Conservation (phyloP, 2,113 vertebrate genomes). For the Lamprologus speciosus region DNA sequence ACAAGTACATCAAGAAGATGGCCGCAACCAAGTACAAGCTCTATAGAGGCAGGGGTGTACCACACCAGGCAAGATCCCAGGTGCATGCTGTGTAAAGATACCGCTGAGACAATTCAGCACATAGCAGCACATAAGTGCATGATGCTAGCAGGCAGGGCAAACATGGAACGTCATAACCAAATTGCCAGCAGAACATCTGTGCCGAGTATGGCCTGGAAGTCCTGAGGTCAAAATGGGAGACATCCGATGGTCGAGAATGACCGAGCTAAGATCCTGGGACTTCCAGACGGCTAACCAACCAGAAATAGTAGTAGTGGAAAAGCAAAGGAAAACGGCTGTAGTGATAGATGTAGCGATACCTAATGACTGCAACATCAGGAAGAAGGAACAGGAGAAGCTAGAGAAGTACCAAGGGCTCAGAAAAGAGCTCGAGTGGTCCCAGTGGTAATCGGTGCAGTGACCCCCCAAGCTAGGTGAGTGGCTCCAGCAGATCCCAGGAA, state of each 20-base stretch:
- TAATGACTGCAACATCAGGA: not conserved
- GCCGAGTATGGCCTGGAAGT: not conserved
- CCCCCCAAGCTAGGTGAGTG: not conserved
- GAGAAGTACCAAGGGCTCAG: not conserved
- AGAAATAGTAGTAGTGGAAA: not conserved
- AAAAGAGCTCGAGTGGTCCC: not conserved
- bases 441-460: not conserved
- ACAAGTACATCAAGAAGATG: not conserved
- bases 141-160: not conserved
- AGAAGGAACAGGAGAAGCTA: not conserved
- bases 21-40: not conserved
- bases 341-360: not conserved
- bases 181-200: not conserved
- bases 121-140: not conserved
- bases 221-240: not conserved
- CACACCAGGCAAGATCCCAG: not conserved
- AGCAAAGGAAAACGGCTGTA: not conserved
- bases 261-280: not conserved
- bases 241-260: not conserved
- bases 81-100: not conserved
- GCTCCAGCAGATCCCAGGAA: not conserved
- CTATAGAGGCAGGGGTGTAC: not conserved
- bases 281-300: not conserved
- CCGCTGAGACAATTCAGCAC: not conserved
- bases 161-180: not conserved